phyloP scores from a whole-genome alignment of 1,140 invertebrate species.

The Anagrus nilaparvatae region DNA sequence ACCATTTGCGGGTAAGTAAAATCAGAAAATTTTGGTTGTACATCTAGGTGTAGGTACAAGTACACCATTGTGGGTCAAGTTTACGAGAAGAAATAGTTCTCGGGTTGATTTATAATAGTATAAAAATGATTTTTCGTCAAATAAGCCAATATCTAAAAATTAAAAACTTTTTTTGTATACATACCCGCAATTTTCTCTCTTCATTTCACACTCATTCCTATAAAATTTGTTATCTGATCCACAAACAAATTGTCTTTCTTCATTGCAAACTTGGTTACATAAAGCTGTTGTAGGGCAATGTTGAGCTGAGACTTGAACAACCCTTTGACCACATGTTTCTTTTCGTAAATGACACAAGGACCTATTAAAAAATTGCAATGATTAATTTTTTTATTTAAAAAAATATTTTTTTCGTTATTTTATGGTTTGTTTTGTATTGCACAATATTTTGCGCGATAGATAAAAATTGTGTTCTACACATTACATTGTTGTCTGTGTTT shows the following conservation, averaged over 20 bases:
- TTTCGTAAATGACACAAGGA: slow-evolving; percentile 80
- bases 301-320: slow-evolving; percentile 65
- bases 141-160: neutral
- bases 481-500: neutral
- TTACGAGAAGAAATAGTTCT: neutral
- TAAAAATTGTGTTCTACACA: neutral
- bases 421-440: neutral
- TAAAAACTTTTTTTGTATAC: slow-evolving; percentile 26
- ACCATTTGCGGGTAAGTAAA: too few species aligned
- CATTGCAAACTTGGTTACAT: slow-evolving; percentile 65
- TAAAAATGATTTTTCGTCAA: neutral
- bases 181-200: slow-evolving; percentile 81
- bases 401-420: neutral
- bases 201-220: slow-evolving; percentile 87
- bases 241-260: slow-evolving; percentile 73
- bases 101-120: neutral
- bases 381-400: slow-evolving; percentile 1
- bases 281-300: slow-evolving; percentile 73
- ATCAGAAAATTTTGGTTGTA: too few species aligned
- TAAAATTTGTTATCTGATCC: slow-evolving; percentile 88
- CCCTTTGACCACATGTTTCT: slow-evolving; percentile 73
- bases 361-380: slow-evolving; percentile 30
- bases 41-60: neutral
- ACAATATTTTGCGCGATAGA: neutral
- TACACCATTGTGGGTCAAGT: neutral